phyloP scores from a whole-genome alignment of 2,797 vertebrate species.

The Tadarida brasiliensis region DNA sequence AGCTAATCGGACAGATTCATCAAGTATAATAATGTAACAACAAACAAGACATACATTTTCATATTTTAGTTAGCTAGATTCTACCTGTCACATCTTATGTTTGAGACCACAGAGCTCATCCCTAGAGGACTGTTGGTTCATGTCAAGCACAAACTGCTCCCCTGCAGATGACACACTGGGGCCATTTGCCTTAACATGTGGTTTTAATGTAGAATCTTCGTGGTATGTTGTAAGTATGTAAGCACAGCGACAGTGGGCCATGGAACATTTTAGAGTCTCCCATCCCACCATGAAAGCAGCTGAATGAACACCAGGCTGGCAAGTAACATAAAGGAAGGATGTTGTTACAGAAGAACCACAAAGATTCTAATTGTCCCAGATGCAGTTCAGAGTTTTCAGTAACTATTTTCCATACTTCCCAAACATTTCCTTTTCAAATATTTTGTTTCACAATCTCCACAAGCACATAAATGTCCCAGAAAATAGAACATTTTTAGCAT shows the following conservation, averaged over 20 bases:
- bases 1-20: neutral
- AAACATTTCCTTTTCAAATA: slow-evolving; percentile 21
- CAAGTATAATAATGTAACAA: neutral
- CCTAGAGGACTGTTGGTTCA: neutral
- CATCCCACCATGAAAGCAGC: neutral
- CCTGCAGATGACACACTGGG: neutral
- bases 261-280: neutral
- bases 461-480: neutral
- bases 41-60: neutral
- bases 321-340: neutral
- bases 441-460: neutral
- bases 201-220: neutral
- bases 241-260: neutral
- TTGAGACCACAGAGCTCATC: neutral
- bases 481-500: neutral
- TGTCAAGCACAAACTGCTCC: neutral
- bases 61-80: neutral
- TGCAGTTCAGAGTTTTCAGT: neutral
- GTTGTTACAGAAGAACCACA: neutral
- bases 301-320: neutral
- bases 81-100: neutral
- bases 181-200: neutral
- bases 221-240: neutral
- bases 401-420: neutral
- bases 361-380: neutral